These are phyloP conservation scores for Chrysolina haemoptera DNA, from an alignment of 2,888 invertebrate genomes.

Conservation along the genomic window DNA sequence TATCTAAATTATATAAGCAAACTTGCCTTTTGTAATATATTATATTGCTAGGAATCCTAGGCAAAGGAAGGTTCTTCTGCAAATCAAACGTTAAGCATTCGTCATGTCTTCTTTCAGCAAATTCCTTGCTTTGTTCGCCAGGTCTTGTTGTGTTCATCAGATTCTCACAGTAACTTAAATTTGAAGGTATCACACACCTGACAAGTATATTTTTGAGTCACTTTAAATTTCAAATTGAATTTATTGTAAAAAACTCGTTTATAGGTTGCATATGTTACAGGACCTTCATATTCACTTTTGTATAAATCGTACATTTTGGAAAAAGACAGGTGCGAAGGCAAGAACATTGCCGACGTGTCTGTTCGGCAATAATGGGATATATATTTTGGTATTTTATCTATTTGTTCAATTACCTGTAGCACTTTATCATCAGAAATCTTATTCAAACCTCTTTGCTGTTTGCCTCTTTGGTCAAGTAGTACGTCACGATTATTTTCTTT, in stretches of 20 bases:
- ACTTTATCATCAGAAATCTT: slow-evolving; percentile 25
- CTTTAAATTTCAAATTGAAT: slow-evolving; percentile 6
- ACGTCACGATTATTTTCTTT: background rate
- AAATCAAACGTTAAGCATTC: no score
- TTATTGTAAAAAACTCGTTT: slow-evolving; percentile 1
- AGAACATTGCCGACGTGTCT: slow-evolving; percentile 3
- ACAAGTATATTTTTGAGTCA: slow-evolving; percentile 19
- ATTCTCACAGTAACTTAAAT: background rate
- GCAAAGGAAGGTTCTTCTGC: background rate
- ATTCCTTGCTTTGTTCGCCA: slow-evolving; percentile 13
- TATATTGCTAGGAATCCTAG: background rate
- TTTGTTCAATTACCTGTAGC: slow-evolving; percentile 24
- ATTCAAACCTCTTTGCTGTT: slow-evolving; percentile 23
- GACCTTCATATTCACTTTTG: slow-evolving; percentile 1
- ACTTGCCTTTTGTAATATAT: slow-evolving; percentile 4
- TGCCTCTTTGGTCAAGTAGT: slow-evolving; percentile 26
- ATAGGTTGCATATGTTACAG: no score
- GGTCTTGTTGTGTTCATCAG: slow-evolving; percentile 1
- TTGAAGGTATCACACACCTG: slow-evolving; percentile 22
- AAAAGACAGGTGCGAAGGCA: slow-evolving; percentile 17
- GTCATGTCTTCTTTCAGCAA: background rate
- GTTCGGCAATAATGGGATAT: slow-evolving; percentile 28
- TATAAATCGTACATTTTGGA: background rate
- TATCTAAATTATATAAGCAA: background rate
- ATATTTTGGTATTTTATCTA: slow-evolving; percentile 33